These are phyloP conservation scores for Lysiphlebus fabarum DNA, from an alignment of 1,140 invertebrate species.

Conservation along the genomic window DNA sequence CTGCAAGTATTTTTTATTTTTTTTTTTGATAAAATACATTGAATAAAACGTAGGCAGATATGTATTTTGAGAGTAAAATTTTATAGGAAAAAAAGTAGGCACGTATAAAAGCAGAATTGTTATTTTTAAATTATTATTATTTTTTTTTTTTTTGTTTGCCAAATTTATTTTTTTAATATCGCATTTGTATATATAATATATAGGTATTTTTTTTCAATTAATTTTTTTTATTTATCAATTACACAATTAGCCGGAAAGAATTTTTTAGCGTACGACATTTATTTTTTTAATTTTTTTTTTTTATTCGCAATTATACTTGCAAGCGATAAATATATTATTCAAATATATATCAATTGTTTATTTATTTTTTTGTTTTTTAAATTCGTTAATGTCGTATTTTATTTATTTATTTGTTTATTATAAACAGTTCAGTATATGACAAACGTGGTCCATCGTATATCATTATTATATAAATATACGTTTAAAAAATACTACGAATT, in stretches of 20 bases:
- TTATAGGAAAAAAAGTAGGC: not conserved
- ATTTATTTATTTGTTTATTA: slow-evolving; percentile 36
- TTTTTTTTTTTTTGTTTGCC: slow-evolving; percentile 6
- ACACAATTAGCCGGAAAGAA: not conserved
- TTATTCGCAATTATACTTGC: not conserved
- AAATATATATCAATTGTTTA: not conserved
- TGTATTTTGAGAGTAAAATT: slow-evolving; percentile 4
- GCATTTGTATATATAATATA: not conserved
- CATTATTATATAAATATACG: slow-evolving; percentile 22
- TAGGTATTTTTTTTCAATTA: not conserved
- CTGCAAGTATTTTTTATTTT: not conserved
- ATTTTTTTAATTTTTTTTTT: slow-evolving; percentile 2
- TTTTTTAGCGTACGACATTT: slow-evolving; percentile 2
- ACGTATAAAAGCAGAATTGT: slow-evolving; percentile 2
- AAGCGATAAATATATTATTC: not conserved
- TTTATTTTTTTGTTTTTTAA: not conserved
- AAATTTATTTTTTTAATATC: not conserved
- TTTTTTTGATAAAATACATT: not conserved
- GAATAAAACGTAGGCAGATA: slow-evolving; percentile 10
- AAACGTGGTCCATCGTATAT: slow-evolving; percentile 47
- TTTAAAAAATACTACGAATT: slow-evolving; percentile 26
- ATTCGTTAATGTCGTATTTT: not conserved
- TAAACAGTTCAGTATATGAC: slow-evolving; percentile 41
- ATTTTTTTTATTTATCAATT: slow-evolving; percentile 2
- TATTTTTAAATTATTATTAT: slow-evolving; percentile 13